Base-by-base conservation (phyloP, 1,140 invertebrate genomes). In the Pseudomyrmex dendroicus region DNA sequence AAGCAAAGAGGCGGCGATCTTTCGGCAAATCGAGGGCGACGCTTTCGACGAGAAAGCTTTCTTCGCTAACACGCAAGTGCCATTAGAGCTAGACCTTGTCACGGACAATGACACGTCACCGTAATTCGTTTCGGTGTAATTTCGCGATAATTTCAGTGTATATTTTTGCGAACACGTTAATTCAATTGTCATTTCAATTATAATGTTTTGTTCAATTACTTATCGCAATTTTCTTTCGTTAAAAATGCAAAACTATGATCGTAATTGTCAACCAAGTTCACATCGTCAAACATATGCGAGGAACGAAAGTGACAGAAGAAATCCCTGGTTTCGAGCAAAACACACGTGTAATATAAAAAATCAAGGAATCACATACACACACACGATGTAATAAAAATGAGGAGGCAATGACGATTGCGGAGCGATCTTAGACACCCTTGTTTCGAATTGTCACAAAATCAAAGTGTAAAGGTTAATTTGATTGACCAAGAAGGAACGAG, bases 261-360 rank as follows among this genome's bases (percentile, higher is more conserved):
- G 35, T 15, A 13, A 44, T 66, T 44, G 25, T 46, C 44, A 56
- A 56, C 44, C 54, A 72, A 25, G 13, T 80, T 80, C 66, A 62
- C 76, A 35, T 59, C 20, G 54, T 13, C 44, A 2, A 80, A 80
- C 76, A 80, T 80, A 80, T 70, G 76, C 68, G 50, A 5, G n/a
- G 61, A 66, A 54, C 48, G 48, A 15, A 72, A 80, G 50, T 68
- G 74, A 56, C 52, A 67, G 5, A 35, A 57, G 64, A 78, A 12
- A 59, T 15, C 44, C 61, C 12, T n/a, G n/a, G 48, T 61, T 72
- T 72, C 54, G 76, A 59, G 44, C 4, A 67, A n/a, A 7, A 35
- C 35, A 35, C 35, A 7, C 35, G 35, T 35, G 35, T 4, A 35
- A 72, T 17, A 80, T 13, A 35, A 35, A 1, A 59, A 80, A 80